Percentiles rank a stretch among this genome's conserved stretches.
These are phyloP conservation scores for Helicoverpa zea DNA, from an alignment of 1,140 invertebrate species.

Conservation along the genomic window DNA sequence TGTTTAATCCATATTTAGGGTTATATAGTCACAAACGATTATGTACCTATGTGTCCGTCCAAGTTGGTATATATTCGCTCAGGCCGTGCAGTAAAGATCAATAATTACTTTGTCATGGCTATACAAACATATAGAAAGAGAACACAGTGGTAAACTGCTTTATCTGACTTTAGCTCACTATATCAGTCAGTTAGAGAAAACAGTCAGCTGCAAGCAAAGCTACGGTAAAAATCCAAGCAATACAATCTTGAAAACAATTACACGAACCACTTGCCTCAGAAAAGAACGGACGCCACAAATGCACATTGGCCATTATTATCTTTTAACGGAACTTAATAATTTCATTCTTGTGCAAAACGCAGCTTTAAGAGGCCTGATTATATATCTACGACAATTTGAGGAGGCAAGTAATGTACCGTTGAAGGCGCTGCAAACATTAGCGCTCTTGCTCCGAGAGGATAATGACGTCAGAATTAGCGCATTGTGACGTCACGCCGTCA, in stretches of 20 bases:
- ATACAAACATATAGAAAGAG: no score
- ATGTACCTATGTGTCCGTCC: no score
- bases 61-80: no score
- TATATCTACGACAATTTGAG: slow-evolving; percentile 59
- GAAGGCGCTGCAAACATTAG: slow-evolving; percentile 59
- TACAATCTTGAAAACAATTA: not conserved
- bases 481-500: slow-evolving; percentile 60
- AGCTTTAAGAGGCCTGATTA: slow-evolving; percentile 34
- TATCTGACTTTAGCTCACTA: no score
- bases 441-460: slow-evolving; percentile 62
- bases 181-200: no score
- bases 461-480: slow-evolving; percentile 72
- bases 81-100: no score
- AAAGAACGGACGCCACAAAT: slow-evolving; percentile 27
- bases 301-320: slow-evolving; percentile 43
- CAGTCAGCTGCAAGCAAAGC: no score
- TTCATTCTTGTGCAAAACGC: slow-evolving; percentile 37
- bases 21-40: no score
- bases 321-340: slow-evolving; percentile 42
- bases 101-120: no score
- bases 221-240: no score
- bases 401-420: slow-evolving; percentile 32
- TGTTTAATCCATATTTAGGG: no score
- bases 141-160: no score
- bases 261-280: not conserved